Percentiles rank a stretch among this genome's conserved stretches.
Conservation (phyloP, 2,888 invertebrate species). For the Lordiphosa fenestrarum region DNA sequence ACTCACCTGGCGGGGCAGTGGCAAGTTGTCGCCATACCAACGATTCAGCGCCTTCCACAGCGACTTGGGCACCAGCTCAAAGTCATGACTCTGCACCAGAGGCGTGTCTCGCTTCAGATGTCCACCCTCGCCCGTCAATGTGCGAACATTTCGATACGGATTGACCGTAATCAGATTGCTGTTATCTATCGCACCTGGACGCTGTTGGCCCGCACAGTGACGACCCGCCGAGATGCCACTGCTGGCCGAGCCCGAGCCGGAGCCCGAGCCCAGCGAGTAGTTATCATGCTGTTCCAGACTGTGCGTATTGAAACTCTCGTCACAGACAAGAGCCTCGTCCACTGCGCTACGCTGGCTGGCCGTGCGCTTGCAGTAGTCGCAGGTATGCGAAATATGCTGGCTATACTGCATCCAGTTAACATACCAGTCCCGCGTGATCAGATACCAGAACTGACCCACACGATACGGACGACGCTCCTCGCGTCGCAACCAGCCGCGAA, state of each 20-base stretch:
- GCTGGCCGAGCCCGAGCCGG: constrained; percentile 81
- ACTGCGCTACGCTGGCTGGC: constrained; percentile 74
- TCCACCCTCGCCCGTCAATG: constrained; percentile 94
- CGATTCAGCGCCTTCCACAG: constrained; percentile 92
- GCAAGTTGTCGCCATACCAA: constrained; percentile 91
- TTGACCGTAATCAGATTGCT: constrained; percentile 85
- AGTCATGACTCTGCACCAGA: constrained; percentile 89
- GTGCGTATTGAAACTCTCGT: constrained; percentile 86
- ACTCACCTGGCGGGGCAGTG: constrained; percentile 86
- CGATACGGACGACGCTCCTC: constrained; percentile 88
- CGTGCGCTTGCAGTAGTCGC: constrained; percentile 80
- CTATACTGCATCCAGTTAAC: constrained; percentile 88
- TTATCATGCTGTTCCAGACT: constrained; percentile 84
- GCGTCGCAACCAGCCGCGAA: constrained; percentile 90
- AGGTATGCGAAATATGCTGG: constrained; percentile 79
- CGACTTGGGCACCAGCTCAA: constrained; percentile 91
- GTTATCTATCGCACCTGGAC: constrained; percentile 90
- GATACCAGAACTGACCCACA: constrained; percentile 94
- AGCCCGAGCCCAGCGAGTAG: constrained; percentile 79
- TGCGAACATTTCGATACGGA: constrained; percentile 85
- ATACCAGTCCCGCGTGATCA: constrained; percentile 94
- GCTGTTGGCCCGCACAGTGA: constrained; percentile 68
- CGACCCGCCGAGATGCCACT: constrained; percentile 85
- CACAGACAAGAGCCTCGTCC: constrained; percentile 85
- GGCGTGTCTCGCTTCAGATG: constrained; percentile 87